These are phyloP conservation scores for Bubo scandiacus DNA, from an alignment of 2,113 vertebrate species.

Conservation along the genomic window DNA sequence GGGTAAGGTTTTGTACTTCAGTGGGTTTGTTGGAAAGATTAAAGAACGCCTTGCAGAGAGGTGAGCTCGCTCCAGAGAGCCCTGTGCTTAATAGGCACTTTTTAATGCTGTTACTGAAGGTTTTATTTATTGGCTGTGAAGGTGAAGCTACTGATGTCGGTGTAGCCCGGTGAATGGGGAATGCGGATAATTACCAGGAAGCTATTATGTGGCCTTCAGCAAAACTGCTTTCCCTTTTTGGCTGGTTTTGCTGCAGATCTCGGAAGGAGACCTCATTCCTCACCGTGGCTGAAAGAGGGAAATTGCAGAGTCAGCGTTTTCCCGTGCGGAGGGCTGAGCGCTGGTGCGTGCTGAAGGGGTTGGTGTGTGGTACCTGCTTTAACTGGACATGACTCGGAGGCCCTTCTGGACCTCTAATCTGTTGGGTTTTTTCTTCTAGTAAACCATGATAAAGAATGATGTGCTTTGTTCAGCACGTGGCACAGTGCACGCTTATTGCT, in stretches of 20 bases:
- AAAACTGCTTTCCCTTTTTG: neutral
- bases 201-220: neutral
- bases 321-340: rapidly evolving
- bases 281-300: neutral
- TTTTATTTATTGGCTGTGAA: neutral
- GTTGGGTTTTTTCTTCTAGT: neutral
- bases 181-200: neutral
- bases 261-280: neutral
- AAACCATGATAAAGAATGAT: rapidly evolving
- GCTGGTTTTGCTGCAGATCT: neutral
- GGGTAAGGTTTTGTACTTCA: neutral
- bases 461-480: neutral
- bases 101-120: neutral
- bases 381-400: rapidly evolving
- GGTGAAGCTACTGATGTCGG: neutral
- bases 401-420: neutral
- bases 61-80: neutral
- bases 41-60: neutral
- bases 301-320: neutral
- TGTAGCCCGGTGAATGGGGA: neutral
- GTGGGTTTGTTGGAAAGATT: neutral
- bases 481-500: rapidly evolving
- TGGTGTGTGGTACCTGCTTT: neutral
- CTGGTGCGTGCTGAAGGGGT: neutral
- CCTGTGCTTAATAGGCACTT: rapidly evolving